Evolutionary conservation across 2,888 invertebrate species (phyloP).

Genomic region (Conus canariensis): DNA sequence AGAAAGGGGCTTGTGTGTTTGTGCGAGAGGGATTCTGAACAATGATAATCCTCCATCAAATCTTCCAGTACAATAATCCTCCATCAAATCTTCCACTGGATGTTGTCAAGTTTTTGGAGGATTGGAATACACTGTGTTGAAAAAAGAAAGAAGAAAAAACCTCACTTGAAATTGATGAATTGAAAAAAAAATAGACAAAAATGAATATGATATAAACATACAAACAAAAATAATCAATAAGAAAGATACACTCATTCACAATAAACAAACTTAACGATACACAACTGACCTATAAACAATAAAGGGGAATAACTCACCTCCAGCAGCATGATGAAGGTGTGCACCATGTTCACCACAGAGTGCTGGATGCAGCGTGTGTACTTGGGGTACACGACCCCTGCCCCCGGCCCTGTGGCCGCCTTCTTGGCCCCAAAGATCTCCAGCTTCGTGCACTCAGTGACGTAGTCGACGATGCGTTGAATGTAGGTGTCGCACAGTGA

Average conservation of each 20-base stretch:
- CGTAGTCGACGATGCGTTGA: constrained; percentile 68
- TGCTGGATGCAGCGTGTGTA: constrained; percentile 70
- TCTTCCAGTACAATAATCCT: too few relatives aligned
- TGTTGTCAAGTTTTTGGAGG: too few relatives aligned
- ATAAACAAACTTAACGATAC: neutral
- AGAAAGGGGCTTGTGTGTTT: too few relatives aligned
- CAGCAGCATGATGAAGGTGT: constrained; percentile 73
- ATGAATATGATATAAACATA: too few relatives aligned
- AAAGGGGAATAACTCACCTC: constrained; percentile 64
- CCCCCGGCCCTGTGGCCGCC: neutral
- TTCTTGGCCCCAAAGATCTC: constrained; percentile 60
- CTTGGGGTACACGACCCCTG: constrained; percentile 47
- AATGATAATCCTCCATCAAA: too few relatives aligned
- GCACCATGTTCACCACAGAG: constrained; percentile 73
- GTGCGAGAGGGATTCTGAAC: too few relatives aligned
- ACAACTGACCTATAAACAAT: neutral
- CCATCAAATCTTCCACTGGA: too few relatives aligned
- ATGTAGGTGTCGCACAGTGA: constrained; percentile 71
- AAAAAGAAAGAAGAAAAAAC: too few relatives aligned
- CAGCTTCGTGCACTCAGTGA: constrained; percentile 66
- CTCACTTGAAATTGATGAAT: too few relatives aligned
- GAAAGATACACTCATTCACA: neutral
- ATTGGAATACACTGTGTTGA: too few relatives aligned
- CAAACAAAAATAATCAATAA: too few relatives aligned
- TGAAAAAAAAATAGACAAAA: too few relatives aligned